These are phyloP conservation scores for Megaceryle alcyon DNA, from an alignment of 2,797 vertebrate genomes.

Conservation along the genomic window DNA sequence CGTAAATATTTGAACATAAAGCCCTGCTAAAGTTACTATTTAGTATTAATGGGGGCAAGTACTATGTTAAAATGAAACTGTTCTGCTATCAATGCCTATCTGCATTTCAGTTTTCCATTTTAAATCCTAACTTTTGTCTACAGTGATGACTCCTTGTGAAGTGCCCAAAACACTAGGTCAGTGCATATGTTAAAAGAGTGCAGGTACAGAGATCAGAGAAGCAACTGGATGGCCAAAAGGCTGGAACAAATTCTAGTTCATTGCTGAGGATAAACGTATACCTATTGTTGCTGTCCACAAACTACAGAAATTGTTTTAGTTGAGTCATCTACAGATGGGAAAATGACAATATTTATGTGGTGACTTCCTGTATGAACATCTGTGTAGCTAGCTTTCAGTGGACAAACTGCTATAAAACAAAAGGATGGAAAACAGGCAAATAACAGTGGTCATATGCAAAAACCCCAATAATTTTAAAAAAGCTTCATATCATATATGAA, in stretches of 20 bases:
- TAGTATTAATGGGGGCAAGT: background rate
- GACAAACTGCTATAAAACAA: background rate
- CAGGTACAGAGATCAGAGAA: background rate
- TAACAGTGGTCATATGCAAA: background rate
- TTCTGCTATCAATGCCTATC: background rate
- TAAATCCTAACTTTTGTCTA: background rate
- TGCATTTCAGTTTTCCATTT: background rate
- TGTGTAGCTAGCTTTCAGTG: background rate
- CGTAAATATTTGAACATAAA: conserved; percentile 17
- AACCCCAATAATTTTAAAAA: background rate
- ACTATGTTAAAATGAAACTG: background rate
- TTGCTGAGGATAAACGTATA: background rate
- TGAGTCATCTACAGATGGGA: background rate
- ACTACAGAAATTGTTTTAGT: background rate
- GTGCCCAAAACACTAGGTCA: background rate
- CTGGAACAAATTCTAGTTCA: background rate
- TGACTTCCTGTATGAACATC: background rate
- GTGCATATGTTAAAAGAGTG: background rate
- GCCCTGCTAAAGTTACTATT: background rate
- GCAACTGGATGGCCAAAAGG: background rate
- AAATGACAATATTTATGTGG: background rate
- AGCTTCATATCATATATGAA: background rate
- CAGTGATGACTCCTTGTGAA: background rate
- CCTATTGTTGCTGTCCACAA: background rate
- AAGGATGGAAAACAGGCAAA: background rate